Base-by-base conservation (phyloP, 2,888 invertebrate genomes). In the Leptothorax acervorum region DNA sequence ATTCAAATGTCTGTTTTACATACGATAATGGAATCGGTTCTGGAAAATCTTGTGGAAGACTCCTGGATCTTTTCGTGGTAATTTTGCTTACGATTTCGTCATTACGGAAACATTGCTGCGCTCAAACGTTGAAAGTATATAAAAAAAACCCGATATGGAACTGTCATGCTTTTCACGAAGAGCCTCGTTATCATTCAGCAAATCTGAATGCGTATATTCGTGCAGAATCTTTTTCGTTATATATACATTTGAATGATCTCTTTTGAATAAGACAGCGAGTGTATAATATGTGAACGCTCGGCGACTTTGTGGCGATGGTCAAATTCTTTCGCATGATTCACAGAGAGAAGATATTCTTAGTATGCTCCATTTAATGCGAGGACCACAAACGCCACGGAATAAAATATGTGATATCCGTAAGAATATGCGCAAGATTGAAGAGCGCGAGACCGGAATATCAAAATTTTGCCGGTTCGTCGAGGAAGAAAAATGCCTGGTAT, bases 361-460 rank as follows among this genome's bases (percentile, higher is more conserved):
- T 55, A 65, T 75, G 82, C 87, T 79, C 79, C 75, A 76, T 83
- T 82, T 85, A 82, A 87, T 88, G 83, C 76, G 28, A 70, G 60
- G 73, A 68, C 71, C 82, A 79, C 82, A 81, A 68, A 71, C 66
- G 79, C 71, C 23, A 35, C 48, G 31, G 78, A 68, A 83, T 82
- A 78, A 83, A 85, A 74, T 76, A 84, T 68, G 71, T 51, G 53
- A n/a, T 42, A 81, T 73, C 73, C 79, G 73, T 73, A 81, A 81
- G 60, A 81, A 48, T 81, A 81, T 81, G 79, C 79, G 79, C 79
- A 62, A 81, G 79, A 81, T 81, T 81, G 73, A 81, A 71, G 79
- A 73, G 73, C 18, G 71, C 78, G 78, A 78, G 78, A 68, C 55
- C 35, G 86, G 73, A 82, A 82, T 85, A 82, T 78, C 86, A 87